Evolutionary conservation across 1,140 invertebrate species (phyloP), one percentile per base, ranked within the genome.

Genomic region (Halesus radiatus): DNA sequence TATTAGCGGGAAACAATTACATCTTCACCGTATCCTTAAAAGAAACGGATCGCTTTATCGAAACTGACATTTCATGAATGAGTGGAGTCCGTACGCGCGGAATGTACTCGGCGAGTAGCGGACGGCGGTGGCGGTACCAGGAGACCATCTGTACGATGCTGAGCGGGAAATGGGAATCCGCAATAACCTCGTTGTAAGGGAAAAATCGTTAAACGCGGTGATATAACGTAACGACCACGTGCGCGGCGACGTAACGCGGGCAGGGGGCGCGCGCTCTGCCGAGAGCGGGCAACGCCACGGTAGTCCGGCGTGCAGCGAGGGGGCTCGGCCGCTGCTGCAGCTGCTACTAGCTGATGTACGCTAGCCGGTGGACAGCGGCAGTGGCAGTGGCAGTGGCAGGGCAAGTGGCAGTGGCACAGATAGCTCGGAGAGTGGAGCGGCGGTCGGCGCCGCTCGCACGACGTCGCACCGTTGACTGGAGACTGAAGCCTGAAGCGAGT

Each of bases 381-480:
- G 74, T n/a, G 53, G 15, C 3, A 8, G 32, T 37, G 53, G 13
- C 10, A 20, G 37, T 74, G 29, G 50, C 37, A 45, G 60, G 0
- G 73, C 0, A 3, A 45, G 26, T 29, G 26, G 26, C 26, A 45
- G 60, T 8, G 73, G 16, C 13, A 45, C 37, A 13, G 37, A 45
- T 15, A 20, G 54, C 16, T 15, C 50, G 62, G 54, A 22, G 60
- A 10, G 45, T 29, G 37, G 79, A 52, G 23, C 66, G 45, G 73
- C 66, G 50, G 32, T 52, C 60, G 60, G 60, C 60, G 73, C 54
- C 64, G 32, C 62, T 52, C 74, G 62, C 72, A 23, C 74, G 64
- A 77, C 64, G 53, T 70, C 79, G 79, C 79, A 64, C 56, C 79
- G 54, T 62, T 52, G 70, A 73, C 72, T 78, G 76, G 54, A 18